Evolutionary conservation across 2,888 invertebrate genomes (phyloP).

Genomic region (Argyra leucocephala): DNA sequence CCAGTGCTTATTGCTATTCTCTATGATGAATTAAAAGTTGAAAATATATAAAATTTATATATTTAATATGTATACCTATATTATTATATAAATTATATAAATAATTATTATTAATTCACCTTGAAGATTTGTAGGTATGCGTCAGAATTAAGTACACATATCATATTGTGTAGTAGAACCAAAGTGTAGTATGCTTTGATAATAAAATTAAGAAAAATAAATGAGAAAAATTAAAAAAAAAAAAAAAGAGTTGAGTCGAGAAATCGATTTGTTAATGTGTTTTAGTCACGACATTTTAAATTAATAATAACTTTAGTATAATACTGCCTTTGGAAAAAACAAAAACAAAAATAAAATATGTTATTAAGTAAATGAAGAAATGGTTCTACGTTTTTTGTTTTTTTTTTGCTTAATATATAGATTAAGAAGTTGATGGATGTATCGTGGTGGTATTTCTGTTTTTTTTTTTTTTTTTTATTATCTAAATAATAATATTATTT

Average conservation of each 20-base stretch:
- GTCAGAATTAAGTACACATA: too few species aligned
- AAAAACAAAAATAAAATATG: not conserved
- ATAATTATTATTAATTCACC: too few species aligned
- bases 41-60: too few species aligned
- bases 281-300: conserved; percentile 9
- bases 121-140: too few species aligned
- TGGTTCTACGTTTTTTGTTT: not conserved
- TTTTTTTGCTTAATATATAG: not conserved
- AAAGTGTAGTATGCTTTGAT: not conserved
- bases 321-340: not conserved
- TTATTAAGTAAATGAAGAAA: not conserved
- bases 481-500: not conserved
- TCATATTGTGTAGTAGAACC: not conserved
- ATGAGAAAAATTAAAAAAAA: not conserved
- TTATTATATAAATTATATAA: too few species aligned
- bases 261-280: conserved; percentile 8
- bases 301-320: not conserved
- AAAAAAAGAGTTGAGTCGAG: not conserved
- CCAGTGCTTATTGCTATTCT: too few species aligned
- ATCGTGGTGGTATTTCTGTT: not conserved
- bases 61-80: too few species aligned
- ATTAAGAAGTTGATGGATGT: not conserved
- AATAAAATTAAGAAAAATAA: not conserved
- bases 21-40: too few species aligned
- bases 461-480: not conserved